Percentiles rank a stretch among this genome's conserved stretches.
phyloP scores from a whole-genome alignment of 2,113 vertebrate genomes.

The Microtus richardsoni region DNA sequence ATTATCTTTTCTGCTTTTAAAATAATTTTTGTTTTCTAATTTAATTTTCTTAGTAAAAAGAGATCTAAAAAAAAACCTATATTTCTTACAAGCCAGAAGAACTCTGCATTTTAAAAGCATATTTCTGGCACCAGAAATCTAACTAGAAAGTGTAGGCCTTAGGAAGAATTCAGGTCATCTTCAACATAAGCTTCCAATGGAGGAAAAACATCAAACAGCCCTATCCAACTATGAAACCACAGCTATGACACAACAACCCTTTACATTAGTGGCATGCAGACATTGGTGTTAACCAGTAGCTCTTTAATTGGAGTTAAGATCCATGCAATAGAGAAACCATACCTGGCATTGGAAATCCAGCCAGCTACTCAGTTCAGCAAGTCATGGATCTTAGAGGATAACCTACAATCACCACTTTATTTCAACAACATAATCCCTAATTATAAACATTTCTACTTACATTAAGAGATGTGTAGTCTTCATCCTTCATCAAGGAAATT shows the following conservation, averaged over 20 bases:
- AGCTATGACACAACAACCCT: not conserved
- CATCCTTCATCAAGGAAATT: not conserved
- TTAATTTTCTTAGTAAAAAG: constrained; percentile 34
- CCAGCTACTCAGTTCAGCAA: not conserved
- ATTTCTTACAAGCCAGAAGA: not conserved
- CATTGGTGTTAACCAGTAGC: not conserved
- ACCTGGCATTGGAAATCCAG: not conserved
- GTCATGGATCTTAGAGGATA: not conserved
- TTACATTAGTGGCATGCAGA: not conserved
- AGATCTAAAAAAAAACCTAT: not conserved
- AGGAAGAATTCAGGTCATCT: not conserved
- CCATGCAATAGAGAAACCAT: not conserved
- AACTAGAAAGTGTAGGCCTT: not conserved
- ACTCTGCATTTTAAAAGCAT: not conserved
- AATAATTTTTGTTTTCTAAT: not conserved
- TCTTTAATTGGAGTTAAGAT: not conserved
- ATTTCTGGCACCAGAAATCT: not conserved
- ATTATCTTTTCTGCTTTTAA: constrained; percentile 62
- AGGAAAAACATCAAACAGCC: not conserved
- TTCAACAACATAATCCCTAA: not conserved
- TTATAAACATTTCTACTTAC: not conserved
- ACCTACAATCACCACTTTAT: not conserved
- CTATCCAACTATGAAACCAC: not conserved
- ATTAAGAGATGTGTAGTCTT: not conserved
- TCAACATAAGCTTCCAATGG: not conserved